Percentiles rank a stretch among this genome's conserved stretches.
Evolutionary conservation across 2,113 vertebrate species (phyloP).

Genomic region (Baryphthengus martii): DNA sequence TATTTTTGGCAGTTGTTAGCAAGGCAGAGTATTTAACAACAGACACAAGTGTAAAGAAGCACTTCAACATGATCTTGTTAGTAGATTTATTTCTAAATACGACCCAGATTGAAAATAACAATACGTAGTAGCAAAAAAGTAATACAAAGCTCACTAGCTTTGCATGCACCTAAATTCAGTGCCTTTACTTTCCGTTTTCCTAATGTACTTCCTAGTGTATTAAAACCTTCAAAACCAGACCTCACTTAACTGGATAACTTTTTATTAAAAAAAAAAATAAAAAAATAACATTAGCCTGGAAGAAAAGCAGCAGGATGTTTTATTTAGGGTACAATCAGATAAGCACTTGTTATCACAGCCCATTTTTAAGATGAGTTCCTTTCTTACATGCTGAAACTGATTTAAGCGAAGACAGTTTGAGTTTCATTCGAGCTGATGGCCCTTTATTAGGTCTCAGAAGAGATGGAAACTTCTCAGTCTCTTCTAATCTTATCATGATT

Average conservation of each 20-base stretch:
- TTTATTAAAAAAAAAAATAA: neutral
- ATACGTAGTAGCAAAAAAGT: neutral
- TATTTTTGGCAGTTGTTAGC: neutral
- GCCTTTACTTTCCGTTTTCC: neutral
- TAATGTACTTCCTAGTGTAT: neutral
- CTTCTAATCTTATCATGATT: neutral
- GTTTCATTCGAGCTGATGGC: neutral
- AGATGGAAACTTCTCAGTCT: neutral
- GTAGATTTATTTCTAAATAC: neutral
- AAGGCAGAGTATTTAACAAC: neutral
- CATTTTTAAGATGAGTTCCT: neutral
- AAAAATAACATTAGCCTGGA: neutral
- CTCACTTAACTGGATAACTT: neutral
- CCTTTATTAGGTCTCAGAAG: neutral
- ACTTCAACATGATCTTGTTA: neutral
- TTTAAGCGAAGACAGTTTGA: neutral
- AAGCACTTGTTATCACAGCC: neutral
- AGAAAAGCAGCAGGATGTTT: neutral
- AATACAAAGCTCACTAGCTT: neutral
- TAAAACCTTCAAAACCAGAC: neutral
- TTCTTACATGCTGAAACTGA: neutral
- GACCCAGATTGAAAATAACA: neutral
- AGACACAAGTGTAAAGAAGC: neutral
- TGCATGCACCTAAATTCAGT: neutral
- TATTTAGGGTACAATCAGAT: neutral